phyloP scores from a whole-genome alignment of 2,797 vertebrate species.

The Urocyon cinereoargenteus region DNA sequence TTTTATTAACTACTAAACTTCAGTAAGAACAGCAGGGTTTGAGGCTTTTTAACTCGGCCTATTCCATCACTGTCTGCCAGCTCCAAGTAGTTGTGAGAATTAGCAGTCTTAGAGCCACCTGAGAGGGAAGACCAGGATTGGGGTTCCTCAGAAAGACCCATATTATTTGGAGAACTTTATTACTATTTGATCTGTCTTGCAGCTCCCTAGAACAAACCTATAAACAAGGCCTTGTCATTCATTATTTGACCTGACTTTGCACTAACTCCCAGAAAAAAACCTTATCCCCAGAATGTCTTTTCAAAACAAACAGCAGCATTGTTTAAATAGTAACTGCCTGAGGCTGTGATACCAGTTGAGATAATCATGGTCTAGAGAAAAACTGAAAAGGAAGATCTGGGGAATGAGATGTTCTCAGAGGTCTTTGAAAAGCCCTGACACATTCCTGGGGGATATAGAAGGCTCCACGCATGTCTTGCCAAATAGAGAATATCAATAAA shows the following conservation, averaged over 20 bases:
- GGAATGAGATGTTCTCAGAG: background rate
- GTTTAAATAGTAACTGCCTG: background rate
- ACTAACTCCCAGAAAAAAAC: background rate
- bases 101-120: background rate
- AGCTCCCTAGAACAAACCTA: background rate
- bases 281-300: background rate
- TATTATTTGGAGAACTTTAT: background rate
- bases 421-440: background rate
- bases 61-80: background rate
- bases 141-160: background rate
- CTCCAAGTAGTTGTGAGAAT: constrained; percentile 23
- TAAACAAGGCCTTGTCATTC: background rate
- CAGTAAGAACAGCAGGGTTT: background rate
- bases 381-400: background rate
- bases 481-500: constrained; percentile 31
- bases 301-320: background rate
- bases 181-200: background rate
- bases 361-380: background rate
- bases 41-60: background rate
- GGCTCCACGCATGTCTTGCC: background rate
- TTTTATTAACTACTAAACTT: background rate
- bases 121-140: background rate
- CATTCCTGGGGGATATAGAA: background rate
- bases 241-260: background rate
- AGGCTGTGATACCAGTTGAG: background rate